A percentile compares a stretch with the other conserved stretches of the same genome.
Conservation (phyloP, 1,140 invertebrate species). For the Nymphalis io region DNA sequence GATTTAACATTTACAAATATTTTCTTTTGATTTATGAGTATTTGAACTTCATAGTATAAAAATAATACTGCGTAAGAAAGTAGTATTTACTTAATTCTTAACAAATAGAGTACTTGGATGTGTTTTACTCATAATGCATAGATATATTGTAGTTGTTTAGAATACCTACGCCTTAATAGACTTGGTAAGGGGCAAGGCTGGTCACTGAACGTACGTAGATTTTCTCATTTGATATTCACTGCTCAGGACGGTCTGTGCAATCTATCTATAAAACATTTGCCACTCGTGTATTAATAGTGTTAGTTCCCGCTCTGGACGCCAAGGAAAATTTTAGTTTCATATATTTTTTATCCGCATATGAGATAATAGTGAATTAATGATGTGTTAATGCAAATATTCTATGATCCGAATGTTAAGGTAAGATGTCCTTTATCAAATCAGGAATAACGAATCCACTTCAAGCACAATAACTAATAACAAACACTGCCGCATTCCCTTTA, state of each 20-base stretch:
- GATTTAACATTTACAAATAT: no score
- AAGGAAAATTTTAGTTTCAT: constrained; percentile 20
- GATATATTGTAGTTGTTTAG: not conserved
- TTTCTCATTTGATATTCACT: constrained; percentile 45
- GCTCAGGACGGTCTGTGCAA: constrained; percentile 33
- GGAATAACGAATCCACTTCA: no score
- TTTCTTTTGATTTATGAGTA: no score
- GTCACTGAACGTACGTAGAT: constrained; percentile 49
- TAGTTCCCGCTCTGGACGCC: constrained; percentile 29
- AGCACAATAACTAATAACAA: constrained; percentile 11
- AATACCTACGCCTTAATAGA: constrained; percentile 25
- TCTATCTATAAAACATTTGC: constrained; percentile 33
- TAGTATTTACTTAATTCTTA: not conserved
- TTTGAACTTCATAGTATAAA: no score
- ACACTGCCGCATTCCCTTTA: constrained; percentile 34
- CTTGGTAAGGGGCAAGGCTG: constrained; percentile 45
- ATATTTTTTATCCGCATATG: not conserved
- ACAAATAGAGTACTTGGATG: not conserved
- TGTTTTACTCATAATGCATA: not conserved
- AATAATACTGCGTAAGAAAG: no score
- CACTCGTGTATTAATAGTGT: constrained; percentile 43
- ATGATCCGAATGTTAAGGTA: constrained; percentile 25
- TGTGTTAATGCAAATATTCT: constrained; percentile 8
- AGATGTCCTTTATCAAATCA: constrained; percentile 20
- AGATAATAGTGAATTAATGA: not conserved